Evolutionary conservation across 2,888 invertebrate genomes (phyloP).

Genomic region (Mycalesis mineus): DNA sequence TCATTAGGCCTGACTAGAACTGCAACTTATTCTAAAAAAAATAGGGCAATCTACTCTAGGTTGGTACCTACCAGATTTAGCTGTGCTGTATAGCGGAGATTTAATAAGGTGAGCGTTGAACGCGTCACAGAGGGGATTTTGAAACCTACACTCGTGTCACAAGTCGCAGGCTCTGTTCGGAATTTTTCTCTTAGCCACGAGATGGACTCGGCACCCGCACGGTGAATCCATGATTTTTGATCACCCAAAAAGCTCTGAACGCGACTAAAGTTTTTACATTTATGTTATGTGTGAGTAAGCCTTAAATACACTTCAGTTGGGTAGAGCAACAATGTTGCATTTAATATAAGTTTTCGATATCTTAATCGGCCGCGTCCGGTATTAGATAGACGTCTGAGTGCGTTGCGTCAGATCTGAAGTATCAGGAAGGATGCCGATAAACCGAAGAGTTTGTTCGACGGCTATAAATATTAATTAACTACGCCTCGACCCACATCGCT

Average conservation of each 20-base stretch:
- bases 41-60: too few relatives aligned
- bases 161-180: too few relatives aligned
- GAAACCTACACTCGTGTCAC: too few relatives aligned
- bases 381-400: conserved; percentile 11
- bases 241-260: not conserved
- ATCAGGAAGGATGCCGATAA: not conserved
- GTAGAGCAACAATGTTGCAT: conserved; percentile 20
- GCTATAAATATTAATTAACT: conserved; percentile 2
- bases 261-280: not conserved
- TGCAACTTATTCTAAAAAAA: too few relatives aligned
- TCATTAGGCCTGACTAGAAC: too few relatives aligned
- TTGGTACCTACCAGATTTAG: too few relatives aligned
- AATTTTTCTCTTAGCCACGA: too few relatives aligned
- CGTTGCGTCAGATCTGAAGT: conserved; percentile 9
- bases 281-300: not conserved
- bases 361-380: conserved; percentile 25
- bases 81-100: too few relatives aligned
- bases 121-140: too few relatives aligned
- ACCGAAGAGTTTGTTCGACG: not conserved
- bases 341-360: conserved; percentile 24
- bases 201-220: too few relatives aligned
- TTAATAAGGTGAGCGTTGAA: too few relatives aligned
- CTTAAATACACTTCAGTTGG: not conserved
- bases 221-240: too few relatives aligned
- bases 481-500: not conserved